Percentiles rank a stretch among this genome's conserved stretches.
Evolutionary conservation across 2,797 vertebrate genomes (phyloP).

Genomic region (Orestias chungarensis): DNA sequence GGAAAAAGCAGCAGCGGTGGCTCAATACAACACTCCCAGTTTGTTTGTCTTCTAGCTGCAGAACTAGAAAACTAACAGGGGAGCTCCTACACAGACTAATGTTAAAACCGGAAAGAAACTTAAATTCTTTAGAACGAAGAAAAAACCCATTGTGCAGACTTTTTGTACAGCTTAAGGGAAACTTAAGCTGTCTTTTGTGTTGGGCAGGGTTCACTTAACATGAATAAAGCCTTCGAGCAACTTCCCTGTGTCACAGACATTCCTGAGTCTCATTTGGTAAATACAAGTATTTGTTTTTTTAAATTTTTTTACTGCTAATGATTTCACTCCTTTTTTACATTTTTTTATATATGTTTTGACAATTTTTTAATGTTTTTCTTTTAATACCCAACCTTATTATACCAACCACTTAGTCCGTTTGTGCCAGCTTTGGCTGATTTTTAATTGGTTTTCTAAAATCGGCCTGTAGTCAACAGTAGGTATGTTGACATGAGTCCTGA

Average conservation of each 20-base stretch:
- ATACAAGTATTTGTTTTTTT: neutral
- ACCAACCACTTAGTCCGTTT: neutral
- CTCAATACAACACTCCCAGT: neutral
- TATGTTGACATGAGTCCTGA: too few species aligned
- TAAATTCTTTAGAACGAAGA: neutral
- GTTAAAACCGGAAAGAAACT: neutral
- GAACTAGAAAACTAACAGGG: neutral
- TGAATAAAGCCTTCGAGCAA: neutral
- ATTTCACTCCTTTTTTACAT: neutral
- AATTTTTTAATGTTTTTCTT: neutral
- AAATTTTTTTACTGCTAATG: neutral
- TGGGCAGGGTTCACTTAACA: neutral
- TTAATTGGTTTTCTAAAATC: neutral
- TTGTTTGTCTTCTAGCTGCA: neutral
- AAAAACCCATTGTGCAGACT: neutral
- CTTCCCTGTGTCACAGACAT: neutral
- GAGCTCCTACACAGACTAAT: neutral
- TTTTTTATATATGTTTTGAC: conserved; percentile 2
- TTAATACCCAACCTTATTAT: too few species aligned
- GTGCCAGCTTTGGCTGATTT: neutral
- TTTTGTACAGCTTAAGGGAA: neutral
- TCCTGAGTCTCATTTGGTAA: neutral
- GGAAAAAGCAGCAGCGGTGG: neutral
- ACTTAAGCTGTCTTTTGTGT: conserved; percentile 3
- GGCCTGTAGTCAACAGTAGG: too few species aligned